Evolutionary conservation across 2,113 vertebrate species (phyloP), one percentile per base, ranked within the genome.

Genomic region (Australoheros scitulus): DNA sequence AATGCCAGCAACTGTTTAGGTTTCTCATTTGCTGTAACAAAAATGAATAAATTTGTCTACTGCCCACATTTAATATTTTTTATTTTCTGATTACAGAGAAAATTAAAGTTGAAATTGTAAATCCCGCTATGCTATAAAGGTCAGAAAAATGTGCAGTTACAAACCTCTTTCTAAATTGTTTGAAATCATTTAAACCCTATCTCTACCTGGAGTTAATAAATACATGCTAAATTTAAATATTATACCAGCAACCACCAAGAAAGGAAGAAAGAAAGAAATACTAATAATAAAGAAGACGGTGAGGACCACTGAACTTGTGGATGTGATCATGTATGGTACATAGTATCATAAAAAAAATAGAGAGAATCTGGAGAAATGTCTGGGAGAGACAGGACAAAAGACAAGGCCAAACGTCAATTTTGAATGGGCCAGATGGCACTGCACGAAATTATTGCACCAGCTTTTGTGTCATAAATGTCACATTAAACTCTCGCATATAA

Each of bases 1-100:
- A 85, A 83, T 38, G 9, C 36, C 34, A 86, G 59, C n/a, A 72
- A 14, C 11, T 78, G 32, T 68, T 41, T 81, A 17, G 34, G 3
- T 85, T 79, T 60, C 65, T 81, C 10, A 11, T 79, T 55, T 75
- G 52, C 38, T 50, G 10, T 5, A 32, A 79, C 18, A 81, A 17
- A 80, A 56, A 56, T 34, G 50, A 34, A 50, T 50, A 85, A 74
- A 70, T 52, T 32, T 60, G 5, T 70, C 13, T 47, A 78, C 29
- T 5, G 24, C 17, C 9, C 11, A 68, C 32, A 13, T 13, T 74
- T 13, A 3, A 59, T 18, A 36, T 26, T 6, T 47, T 18, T 68
- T 47, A 50, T 57, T 17, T 34, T 55, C 11, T 56, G 57, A 78
- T 80, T 77, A 80, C 32, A 70, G 11, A 76, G 3, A 76, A 68